These are phyloP conservation scores for Rhaphigaster nebulosa DNA, from an alignment of 2,888 invertebrate genomes.

Conservation along the genomic window DNA sequence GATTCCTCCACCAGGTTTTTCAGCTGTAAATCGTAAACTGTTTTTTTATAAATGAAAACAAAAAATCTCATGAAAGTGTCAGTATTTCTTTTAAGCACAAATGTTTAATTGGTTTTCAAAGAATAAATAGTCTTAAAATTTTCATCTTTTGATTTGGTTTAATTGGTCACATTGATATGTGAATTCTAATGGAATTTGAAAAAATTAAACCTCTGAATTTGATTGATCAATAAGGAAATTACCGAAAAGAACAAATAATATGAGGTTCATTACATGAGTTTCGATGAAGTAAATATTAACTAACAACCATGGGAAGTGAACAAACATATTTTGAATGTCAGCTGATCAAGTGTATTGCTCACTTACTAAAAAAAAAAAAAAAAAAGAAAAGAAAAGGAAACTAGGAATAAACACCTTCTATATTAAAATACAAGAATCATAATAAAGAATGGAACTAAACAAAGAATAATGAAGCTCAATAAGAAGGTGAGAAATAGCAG, in stretches of 20 bases:
- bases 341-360: background rate
- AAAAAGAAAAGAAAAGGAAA: background rate
- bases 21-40: conserved; percentile 55
- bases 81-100: background rate
- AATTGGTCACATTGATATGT: background rate
- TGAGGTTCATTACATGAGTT: background rate
- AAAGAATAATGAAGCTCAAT: background rate
- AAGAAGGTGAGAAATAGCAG: background rate
- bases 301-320: background rate
- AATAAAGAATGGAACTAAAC: background rate
- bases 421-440: background rate
- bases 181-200: background rate
- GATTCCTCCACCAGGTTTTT: conserved; percentile 53
- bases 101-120: background rate
- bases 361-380: background rate
- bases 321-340: background rate
- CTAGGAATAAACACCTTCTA: background rate
- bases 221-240: background rate
- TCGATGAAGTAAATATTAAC: background rate
- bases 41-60: background rate
- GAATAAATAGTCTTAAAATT: background rate
- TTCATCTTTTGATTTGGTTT: background rate
- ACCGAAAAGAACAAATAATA: background rate
- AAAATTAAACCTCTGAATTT: too few relatives aligned
- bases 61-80: background rate